Evolutionary conservation across 1,140 invertebrate genomes (phyloP).

Genomic region (Pristionchus pacificus): DNA sequence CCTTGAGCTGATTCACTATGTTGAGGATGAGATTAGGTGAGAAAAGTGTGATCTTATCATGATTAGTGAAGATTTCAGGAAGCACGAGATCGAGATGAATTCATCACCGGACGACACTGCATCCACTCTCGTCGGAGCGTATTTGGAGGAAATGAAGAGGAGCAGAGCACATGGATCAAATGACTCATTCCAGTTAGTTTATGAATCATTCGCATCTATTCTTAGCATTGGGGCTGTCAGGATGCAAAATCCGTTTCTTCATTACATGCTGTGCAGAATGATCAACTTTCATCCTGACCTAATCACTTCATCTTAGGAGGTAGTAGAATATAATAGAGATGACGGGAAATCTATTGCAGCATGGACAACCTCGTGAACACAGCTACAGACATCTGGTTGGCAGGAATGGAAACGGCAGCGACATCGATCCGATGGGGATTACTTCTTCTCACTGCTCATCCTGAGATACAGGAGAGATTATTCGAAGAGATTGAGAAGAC

Average conservation of each 20-base stretch:
- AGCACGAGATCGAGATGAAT: too few relatives aligned
- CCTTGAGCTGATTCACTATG: background rate
- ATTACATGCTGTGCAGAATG: too few relatives aligned
- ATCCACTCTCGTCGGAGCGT: background rate
- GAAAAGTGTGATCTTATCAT: too few relatives aligned
- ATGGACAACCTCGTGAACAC: background rate
- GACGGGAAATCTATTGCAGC: background rate
- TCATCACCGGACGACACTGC: background rate
- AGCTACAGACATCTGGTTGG: background rate
- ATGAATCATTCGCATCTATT: too few relatives aligned
- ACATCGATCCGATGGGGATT: background rate
- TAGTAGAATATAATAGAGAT: too few relatives aligned
- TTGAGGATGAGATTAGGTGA: background rate
- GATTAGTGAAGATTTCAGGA: too few relatives aligned
- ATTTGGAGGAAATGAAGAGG: background rate
- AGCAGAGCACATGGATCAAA: too few relatives aligned
- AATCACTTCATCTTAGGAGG: too few relatives aligned
- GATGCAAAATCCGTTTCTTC: too few relatives aligned
- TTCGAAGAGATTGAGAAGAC: background rate
- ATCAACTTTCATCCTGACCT: too few relatives aligned
- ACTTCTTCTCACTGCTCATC: background rate
- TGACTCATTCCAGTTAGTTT: too few relatives aligned
- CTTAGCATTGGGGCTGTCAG: too few relatives aligned
- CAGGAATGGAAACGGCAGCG: slow-evolving; percentile 6
- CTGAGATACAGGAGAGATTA: background rate